A percentile compares a stretch with the other conserved stretches of the same genome.
Conservation (phyloP, 2,888 invertebrate genomes). For the Eupithecia tripunctaria region DNA sequence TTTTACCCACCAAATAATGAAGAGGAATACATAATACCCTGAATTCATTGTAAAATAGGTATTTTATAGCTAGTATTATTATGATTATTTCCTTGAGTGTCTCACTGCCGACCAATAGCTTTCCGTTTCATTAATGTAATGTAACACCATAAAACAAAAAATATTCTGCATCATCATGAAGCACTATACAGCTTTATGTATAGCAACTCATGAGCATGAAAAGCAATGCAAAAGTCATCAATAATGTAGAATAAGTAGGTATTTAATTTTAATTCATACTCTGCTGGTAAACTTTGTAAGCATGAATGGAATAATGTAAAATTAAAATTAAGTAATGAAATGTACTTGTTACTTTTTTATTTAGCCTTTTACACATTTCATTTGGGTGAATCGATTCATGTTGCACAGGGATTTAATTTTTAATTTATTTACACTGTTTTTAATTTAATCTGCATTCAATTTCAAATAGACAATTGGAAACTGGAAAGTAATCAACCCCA, state of each 20-base stretch:
- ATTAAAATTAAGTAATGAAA: not conserved
- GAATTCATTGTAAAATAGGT: not conserved
- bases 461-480: too few relatives aligned
- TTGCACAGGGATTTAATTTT: too few relatives aligned
- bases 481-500: too few relatives aligned
- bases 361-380: not conserved
- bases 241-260: not conserved
- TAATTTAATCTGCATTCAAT: too few relatives aligned
- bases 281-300: not conserved
- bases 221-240: not conserved
- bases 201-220: not conserved
- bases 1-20: not conserved
- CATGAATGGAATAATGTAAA: not conserved
- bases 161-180: not conserved
- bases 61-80: not conserved
- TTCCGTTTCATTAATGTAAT: not conserved
- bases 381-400: too few relatives aligned
- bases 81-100: not conserved
- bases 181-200: too few relatives aligned
- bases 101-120: not conserved
- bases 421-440: too few relatives aligned
- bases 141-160: not conserved
- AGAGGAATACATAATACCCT: conserved; percentile 8
- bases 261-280: not conserved
- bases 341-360: not conserved